phyloP scores from a whole-genome alignment of 2,888 invertebrate species.

The Dioctria rufipes region DNA sequence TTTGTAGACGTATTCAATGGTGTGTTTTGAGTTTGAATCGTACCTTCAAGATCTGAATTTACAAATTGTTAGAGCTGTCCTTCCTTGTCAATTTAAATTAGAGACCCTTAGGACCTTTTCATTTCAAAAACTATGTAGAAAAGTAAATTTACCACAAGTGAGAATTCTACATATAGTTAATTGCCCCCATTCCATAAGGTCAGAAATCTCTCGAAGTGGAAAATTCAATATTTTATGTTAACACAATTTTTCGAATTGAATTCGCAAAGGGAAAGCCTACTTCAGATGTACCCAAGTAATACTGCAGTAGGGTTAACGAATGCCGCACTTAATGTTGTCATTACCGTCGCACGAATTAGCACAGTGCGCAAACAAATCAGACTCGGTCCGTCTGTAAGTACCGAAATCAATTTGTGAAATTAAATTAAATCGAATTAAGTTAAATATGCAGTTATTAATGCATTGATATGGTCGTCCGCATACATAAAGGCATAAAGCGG shows the following conservation, averaged over 20 bases:
- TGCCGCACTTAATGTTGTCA: constrained; percentile 58
- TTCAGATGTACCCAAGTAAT: constrained; percentile 12
- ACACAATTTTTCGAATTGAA: no score
- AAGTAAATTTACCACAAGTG: no score
- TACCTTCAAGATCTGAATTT: no score
- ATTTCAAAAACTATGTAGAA: no score
- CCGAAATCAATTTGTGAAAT: constrained; percentile 60
- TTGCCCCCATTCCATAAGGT: no score
- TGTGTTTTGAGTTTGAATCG: no score
- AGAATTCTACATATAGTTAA: no score
- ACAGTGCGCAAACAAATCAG: constrained; percentile 62
- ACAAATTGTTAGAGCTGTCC: no score
- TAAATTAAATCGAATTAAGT: constrained; percentile 58
- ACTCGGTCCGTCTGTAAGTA: constrained; percentile 58
- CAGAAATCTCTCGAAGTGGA: constrained; percentile 27
- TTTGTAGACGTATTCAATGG: no score
- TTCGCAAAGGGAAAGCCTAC: no score
- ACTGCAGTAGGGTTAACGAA: constrained; percentile 48
- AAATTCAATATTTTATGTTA: constrained; percentile 26
- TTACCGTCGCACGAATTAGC: constrained; percentile 60
- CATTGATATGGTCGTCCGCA: constrained; percentile 42
- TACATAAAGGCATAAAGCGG: constrained; percentile 58
- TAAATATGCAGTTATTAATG: constrained; percentile 58
- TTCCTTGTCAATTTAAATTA: no score
- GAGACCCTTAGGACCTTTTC: no score